Conservation (phyloP, 2,797 vertebrate species). For the Rhinogobio ventralis region DNA sequence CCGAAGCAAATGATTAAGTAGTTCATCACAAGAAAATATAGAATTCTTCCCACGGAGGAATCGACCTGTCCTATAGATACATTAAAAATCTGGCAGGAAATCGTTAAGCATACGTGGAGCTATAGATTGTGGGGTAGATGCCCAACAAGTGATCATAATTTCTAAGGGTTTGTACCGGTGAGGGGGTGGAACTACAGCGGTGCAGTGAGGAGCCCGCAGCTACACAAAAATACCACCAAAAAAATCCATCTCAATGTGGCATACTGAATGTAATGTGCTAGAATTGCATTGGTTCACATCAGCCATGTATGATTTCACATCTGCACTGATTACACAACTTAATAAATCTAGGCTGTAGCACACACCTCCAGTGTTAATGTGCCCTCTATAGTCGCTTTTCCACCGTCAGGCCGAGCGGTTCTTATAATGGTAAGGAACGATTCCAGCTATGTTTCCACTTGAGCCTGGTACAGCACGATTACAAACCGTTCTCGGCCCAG, state of each 20-base stretch:
- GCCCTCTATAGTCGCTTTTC: background rate
- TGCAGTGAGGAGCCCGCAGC: background rate
- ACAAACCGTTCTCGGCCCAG: no score
- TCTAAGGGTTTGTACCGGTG: slow-evolving; percentile 45
- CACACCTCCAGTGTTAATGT: background rate
- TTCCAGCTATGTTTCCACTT: no score
- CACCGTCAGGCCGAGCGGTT: no score
- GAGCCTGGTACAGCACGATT: no score
- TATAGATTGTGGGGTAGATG: slow-evolving; percentile 71
- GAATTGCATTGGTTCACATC: background rate
- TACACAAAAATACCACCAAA: background rate
- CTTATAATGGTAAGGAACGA: no score
- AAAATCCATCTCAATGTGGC: slow-evolving; percentile 14
- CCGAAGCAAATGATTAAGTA: slow-evolving; percentile 80
- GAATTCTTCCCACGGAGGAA: slow-evolving; percentile 79
- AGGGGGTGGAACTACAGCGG: slow-evolving; percentile 27
- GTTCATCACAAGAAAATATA: slow-evolving; percentile 82
- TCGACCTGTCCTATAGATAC: slow-evolving; percentile 79
- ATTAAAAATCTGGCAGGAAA: slow-evolving; percentile 81
- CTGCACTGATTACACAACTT: slow-evolving; percentile 16
- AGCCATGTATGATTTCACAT: slow-evolving; percentile 6
- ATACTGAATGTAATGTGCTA: background rate
- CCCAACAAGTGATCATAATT: slow-evolving; percentile 73
- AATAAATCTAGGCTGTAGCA: background rate
- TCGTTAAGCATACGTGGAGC: slow-evolving; percentile 75